Evolutionary conservation across 2,797 vertebrate species (phyloP).

Genomic region (Tinamus major): DNA sequence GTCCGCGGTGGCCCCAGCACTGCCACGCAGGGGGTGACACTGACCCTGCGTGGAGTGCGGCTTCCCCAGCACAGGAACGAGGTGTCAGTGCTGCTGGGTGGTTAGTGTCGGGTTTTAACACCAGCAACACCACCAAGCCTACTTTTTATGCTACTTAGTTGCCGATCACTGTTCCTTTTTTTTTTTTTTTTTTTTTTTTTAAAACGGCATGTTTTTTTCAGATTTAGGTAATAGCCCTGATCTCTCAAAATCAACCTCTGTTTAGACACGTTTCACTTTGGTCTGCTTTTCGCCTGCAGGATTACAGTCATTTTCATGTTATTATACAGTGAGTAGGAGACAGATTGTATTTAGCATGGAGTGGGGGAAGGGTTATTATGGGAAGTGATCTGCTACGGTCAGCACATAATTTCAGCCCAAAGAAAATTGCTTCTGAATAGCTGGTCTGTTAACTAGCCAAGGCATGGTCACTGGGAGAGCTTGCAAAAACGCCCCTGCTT

Average conservation of each 20-base stretch:
- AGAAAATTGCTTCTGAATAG: slow-evolving; percentile 85
- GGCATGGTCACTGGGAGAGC: slow-evolving; percentile 75
- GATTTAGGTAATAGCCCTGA: slow-evolving; percentile 82
- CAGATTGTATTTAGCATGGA: slow-evolving; percentile 79
- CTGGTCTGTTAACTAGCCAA: slow-evolving; percentile 81
- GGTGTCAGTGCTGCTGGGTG: too few species aligned
- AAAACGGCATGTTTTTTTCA: slow-evolving; percentile 79
- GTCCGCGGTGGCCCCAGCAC: too few species aligned
- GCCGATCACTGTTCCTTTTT: slow-evolving; percentile 68
- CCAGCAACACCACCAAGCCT: slow-evolving; percentile 20
- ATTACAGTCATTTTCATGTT: slow-evolving; percentile 85
- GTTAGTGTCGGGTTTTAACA: slow-evolving; percentile 34
- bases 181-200: slow-evolving; percentile 57
- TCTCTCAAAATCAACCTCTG: slow-evolving; percentile 83
- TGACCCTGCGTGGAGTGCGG: too few species aligned
- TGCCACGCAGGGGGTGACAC: too few species aligned
- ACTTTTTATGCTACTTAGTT: slow-evolving; percentile 46
- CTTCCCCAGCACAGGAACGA: too few species aligned
- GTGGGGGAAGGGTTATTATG: slow-evolving; percentile 83
- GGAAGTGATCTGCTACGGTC: slow-evolving; percentile 82
- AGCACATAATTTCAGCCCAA: slow-evolving; percentile 84
- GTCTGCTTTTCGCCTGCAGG: slow-evolving; percentile 80
- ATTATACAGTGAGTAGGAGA: slow-evolving; percentile 82
- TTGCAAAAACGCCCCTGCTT: slow-evolving; percentile 75
- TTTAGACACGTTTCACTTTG: slow-evolving; percentile 83